Percentiles rank a stretch among this genome's conserved stretches.
These are phyloP conservation scores for Elephas maximus DNA, from an alignment of 2,113 vertebrate genomes.

Conservation along the genomic window DNA sequence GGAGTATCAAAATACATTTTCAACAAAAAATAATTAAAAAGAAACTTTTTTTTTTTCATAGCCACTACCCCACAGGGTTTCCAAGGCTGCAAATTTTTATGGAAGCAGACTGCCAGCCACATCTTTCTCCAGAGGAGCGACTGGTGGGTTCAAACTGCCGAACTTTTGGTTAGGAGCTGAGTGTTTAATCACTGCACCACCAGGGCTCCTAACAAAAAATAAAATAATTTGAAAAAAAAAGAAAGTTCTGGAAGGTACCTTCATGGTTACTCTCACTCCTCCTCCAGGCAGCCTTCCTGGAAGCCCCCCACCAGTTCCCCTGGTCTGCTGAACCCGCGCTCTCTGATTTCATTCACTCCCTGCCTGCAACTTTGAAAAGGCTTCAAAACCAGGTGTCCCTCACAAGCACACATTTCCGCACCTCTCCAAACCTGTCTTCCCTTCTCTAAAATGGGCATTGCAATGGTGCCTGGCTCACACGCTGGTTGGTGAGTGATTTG, in stretches of 20 bases:
- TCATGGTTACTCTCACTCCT: neutral
- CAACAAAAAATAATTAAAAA: neutral
- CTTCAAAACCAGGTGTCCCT: neutral
- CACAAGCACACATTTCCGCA: neutral
- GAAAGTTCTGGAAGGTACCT: neutral
- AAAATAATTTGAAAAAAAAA: neutral
- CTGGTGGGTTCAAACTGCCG: neutral
- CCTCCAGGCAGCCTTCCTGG: constrained; percentile 51
- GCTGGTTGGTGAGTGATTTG: neutral
- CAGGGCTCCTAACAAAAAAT: neutral
- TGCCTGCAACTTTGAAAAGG: constrained; percentile 7
- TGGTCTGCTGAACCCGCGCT: neutral
- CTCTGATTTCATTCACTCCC: neutral
- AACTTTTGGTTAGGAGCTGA: neutral
- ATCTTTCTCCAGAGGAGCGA: neutral
- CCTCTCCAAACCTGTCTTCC: neutral
- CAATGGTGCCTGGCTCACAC: neutral
- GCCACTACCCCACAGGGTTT: neutral
- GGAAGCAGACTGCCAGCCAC: neutral
- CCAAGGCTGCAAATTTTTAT: neutral
- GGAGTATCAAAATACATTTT: neutral
- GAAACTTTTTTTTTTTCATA: neutral
- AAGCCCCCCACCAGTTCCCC: neutral
- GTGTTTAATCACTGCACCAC: neutral
- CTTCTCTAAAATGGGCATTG: neutral